Evolutionary conservation across 2,888 invertebrate species (phyloP).

Genomic region (Nebria salina): DNA sequence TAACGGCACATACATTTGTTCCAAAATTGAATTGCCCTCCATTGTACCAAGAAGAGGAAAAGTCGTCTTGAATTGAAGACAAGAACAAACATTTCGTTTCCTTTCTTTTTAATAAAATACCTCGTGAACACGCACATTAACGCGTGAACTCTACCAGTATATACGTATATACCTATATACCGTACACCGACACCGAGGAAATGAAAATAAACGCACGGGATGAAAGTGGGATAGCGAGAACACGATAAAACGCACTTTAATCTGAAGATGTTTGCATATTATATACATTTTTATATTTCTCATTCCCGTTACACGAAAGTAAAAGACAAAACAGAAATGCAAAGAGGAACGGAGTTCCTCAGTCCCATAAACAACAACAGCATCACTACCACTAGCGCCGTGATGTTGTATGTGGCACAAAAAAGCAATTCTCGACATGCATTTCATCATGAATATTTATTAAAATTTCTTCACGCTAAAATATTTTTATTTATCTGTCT

Average conservation of each 20-base stretch:
- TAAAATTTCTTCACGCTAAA: constrained; percentile 32
- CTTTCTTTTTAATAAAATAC: constrained; percentile 39
- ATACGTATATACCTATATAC: not conserved
- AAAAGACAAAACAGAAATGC: not conserved
- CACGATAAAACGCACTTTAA: constrained; percentile 34
- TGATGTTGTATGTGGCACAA: not conserved
- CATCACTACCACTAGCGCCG: not conserved
- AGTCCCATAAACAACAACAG: not conserved
- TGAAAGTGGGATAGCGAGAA: constrained; percentile 18
- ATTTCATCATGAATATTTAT: constrained; percentile 45
- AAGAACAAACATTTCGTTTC: constrained; percentile 16
- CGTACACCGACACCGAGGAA: constrained; percentile 2
- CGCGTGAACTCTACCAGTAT: not conserved
- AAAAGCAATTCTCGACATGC: constrained; percentile 10
- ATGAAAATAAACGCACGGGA: constrained; percentile 22
- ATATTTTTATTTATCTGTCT: constrained; percentile 35
- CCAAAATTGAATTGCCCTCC: not conserved
- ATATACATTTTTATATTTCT: constrained; percentile 18
- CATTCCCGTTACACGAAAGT: not conserved
- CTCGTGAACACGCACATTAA: constrained; percentile 43
- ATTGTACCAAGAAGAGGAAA: not conserved
- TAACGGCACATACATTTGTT: not conserved
- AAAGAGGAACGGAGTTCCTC: not conserved
- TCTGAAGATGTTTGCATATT: constrained; percentile 44
- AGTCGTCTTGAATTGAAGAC: not conserved